Conservation (phyloP, 1,140 invertebrate genomes). For the Caenorhabditis elegans region WBcel235 BX284602.5:14530001-14530500, state of each 20-base stretch:
- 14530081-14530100: no score
- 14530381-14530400: background rate
- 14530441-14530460: conserved; percentile 5
- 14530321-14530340: background rate
- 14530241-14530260: conserved; percentile 7
- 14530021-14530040: no score
- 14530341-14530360: background rate
- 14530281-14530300: background rate
- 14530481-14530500: no score
- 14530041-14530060: no score
- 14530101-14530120: no score
- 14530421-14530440: background rate
- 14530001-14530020: no score
- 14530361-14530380: background rate
- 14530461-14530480: background rate
- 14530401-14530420: background rate
- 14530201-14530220: conserved; percentile 16
- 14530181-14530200: conserved; percentile 20
- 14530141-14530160: no score
- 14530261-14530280: conserved; percentile 6
- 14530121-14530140: no score
- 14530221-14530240: background rate
- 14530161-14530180: no score
- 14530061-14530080: no score
- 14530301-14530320: conserved; percentile 12